Evolutionary conservation across 1,140 invertebrate species (phyloP).

Genomic region (Asbolus verrucosus): DNA sequence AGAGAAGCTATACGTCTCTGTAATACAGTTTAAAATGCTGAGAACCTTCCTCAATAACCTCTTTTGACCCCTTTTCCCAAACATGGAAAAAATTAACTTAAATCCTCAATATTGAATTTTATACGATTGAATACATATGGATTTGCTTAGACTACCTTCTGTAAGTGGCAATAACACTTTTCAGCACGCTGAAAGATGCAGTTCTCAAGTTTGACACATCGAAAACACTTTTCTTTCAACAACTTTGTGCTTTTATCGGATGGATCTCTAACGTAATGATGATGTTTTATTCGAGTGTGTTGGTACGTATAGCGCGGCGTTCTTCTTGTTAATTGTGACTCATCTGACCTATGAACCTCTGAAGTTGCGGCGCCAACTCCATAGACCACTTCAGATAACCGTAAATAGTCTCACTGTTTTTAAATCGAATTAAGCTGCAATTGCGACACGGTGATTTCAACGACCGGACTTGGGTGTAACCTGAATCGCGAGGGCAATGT

Average conservation of each 20-base stretch:
- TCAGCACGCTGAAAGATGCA: no score
- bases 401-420: slow-evolving; percentile 13
- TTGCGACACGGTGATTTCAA: slow-evolving; percentile 2
- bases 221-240: background rate
- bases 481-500: slow-evolving; percentile 4
- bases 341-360: slow-evolving; percentile 48
- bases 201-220: background rate
- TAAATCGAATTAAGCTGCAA: background rate
- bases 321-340: slow-evolving; percentile 49
- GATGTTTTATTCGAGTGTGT: slow-evolving; percentile 49
- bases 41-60: no score
- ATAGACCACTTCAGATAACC: slow-evolving; percentile 24
- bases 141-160: no score
- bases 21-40: no score
- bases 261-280: slow-evolving; percentile 45
- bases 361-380: slow-evolving; percentile 30
- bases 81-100: no score
- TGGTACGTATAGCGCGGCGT: slow-evolving; percentile 46
- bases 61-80: no score
- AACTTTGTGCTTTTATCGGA: slow-evolving; percentile 2
- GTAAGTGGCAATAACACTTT: no score
- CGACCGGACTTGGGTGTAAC: background rate
- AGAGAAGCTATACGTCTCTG: no score
- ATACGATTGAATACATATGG: no score
- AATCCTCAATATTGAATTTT: no score